Evolutionary conservation across 2,888 invertebrate species (phyloP).

Genomic region (Trachelus tabidus): DNA sequence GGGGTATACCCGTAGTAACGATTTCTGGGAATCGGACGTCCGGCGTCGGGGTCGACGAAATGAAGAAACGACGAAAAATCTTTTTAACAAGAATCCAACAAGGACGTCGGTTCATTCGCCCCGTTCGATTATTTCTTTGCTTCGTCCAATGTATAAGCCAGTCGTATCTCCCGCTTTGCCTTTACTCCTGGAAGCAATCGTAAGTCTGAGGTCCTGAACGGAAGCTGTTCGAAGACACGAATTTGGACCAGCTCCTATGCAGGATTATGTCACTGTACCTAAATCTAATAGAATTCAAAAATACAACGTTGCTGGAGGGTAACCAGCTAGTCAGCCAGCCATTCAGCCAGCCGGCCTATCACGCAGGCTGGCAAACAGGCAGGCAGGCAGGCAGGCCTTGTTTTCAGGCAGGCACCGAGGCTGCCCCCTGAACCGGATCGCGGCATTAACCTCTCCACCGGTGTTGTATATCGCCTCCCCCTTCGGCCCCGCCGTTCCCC

Average conservation of each 20-base stretch:
- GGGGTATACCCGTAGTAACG: background rate
- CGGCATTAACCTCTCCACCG: conserved; percentile 57
- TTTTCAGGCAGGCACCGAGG: conserved; percentile 50
- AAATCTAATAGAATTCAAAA: conserved; percentile 19
- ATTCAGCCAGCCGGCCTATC: background rate
- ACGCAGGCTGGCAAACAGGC: conserved; percentile 5
- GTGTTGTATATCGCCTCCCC: conserved; percentile 44
- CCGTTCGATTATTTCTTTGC: conserved; percentile 11
- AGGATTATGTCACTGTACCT: background rate
- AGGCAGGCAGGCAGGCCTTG: conserved; percentile 37
- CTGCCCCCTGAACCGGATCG: conserved; percentile 62
- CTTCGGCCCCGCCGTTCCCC: conserved; percentile 25
- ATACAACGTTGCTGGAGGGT: conserved; percentile 13
- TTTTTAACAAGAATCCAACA: background rate
- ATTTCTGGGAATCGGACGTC: background rate
- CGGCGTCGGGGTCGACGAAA: background rate
- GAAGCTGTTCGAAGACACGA: background rate
- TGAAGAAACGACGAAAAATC: background rate
- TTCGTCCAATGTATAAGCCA: background rate
- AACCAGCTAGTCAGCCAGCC: conserved; percentile 6
- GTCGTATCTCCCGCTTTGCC: background rate
- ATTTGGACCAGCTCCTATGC: background rate
- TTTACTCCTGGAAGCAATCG: background rate
- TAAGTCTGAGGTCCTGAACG: background rate
- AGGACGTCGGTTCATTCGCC: conserved; percentile 39